Conservation (phyloP, 2,113 vertebrate genomes). For the Suncus etruscus region DNA sequence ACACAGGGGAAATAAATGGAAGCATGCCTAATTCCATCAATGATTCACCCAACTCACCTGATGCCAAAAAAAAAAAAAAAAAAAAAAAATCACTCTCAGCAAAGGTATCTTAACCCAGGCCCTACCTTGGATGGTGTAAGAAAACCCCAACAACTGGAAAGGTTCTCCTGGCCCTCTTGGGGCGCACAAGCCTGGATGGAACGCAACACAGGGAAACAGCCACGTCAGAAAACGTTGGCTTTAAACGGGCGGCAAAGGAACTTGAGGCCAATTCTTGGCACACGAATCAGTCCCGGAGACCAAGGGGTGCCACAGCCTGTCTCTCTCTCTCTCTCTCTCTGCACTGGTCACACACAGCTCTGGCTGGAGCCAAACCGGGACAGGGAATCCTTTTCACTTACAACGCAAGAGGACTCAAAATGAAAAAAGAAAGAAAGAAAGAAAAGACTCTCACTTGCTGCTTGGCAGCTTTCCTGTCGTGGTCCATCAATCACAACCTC, state of each 20-base stretch:
- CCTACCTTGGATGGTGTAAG: slow-evolving; percentile 19
- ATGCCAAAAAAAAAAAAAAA: slow-evolving; percentile 14
- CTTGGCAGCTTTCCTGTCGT: background rate
- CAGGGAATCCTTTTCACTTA: background rate
- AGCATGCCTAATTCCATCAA: background rate
- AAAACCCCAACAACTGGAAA: slow-evolving; percentile 45
- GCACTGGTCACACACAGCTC: no score
- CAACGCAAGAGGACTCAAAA: slow-evolving; percentile 9
- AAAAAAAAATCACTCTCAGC: background rate
- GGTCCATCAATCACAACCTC: slow-evolving; percentile 55
- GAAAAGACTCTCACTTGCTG: background rate
- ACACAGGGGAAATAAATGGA: no score
- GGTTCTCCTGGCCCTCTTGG: background rate
- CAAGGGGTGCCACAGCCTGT: background rate
- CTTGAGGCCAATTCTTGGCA: background rate
- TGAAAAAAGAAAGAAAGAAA: background rate
- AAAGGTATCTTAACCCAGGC: background rate
- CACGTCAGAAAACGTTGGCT: slow-evolving; percentile 61
- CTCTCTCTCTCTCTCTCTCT: no score
- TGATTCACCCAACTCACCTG: background rate
- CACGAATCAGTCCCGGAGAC: background rate
- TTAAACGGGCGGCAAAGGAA: slow-evolving; percentile 5
- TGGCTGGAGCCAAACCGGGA: no score
- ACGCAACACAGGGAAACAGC: background rate
- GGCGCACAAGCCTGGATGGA: background rate